Evolutionary conservation across 2,888 invertebrate genomes (phyloP).

Genomic region (Glyphotaelius pellucidus): DNA sequence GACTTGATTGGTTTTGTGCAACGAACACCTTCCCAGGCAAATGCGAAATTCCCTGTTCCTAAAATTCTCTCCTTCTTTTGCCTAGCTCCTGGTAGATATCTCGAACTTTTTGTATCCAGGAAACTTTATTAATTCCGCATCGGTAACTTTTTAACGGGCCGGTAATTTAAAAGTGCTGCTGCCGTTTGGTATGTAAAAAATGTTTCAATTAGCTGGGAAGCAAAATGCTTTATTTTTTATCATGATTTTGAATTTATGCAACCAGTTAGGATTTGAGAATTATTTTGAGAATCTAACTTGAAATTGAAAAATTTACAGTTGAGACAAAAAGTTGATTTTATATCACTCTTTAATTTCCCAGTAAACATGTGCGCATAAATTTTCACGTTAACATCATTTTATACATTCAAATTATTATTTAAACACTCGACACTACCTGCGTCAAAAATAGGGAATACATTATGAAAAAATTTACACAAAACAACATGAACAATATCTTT

Average conservation of each 20-base stretch:
- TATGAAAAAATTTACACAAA: too few species aligned
- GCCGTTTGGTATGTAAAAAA: background rate
- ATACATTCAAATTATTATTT: too few species aligned
- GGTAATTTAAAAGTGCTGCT: slow-evolving; percentile 28
- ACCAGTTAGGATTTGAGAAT: background rate
- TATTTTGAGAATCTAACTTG: background rate
- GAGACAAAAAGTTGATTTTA: background rate
- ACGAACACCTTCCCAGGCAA: slow-evolving; percentile 22
- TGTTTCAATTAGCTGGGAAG: slow-evolving; percentile 4
- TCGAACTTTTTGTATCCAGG: background rate
- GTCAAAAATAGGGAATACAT: too few species aligned
- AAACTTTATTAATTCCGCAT: slow-evolving; percentile 35
- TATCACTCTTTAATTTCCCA: too few species aligned
- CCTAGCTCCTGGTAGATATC: background rate
- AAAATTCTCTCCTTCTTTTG: slow-evolving; percentile 18
- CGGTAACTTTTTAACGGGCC: slow-evolving; percentile 8
- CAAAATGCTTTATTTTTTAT: background rate
- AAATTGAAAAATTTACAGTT: background rate
- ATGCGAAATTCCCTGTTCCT: slow-evolving; percentile 9
- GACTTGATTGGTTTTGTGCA: slow-evolving; percentile 24
- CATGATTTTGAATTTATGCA: background rate
- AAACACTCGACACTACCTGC: too few species aligned
- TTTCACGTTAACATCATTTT: too few species aligned
- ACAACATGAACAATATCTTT: too few species aligned
- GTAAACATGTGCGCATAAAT: too few species aligned